phyloP scores from a whole-genome alignment of 2,113 vertebrate genomes.

The Paraplagusia blochii region DNA sequence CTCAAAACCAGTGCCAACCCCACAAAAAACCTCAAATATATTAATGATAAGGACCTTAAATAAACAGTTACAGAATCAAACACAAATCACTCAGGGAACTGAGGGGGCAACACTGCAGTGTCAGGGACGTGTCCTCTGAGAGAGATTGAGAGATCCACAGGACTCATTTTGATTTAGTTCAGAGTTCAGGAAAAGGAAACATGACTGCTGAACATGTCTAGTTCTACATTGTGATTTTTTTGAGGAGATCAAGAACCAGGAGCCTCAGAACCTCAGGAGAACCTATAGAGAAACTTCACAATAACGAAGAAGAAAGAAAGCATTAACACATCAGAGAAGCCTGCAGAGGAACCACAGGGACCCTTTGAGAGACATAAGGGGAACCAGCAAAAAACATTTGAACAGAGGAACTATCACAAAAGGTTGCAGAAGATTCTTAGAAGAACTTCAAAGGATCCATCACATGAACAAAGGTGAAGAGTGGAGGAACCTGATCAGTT shows the following conservation, averaged over 20 bases:
- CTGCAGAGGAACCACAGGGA: no score
- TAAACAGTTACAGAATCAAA: conserved; percentile 76
- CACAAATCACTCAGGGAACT: conserved; percentile 66
- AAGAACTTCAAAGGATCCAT: no score
- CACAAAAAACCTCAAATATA: conserved; percentile 82
- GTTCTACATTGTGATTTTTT: conserved; percentile 14
- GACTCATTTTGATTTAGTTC: conserved; percentile 48
- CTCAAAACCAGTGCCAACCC: conserved; percentile 80
- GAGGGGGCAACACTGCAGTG: conserved; percentile 29
- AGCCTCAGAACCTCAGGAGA: not conserved
- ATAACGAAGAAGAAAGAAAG: no score
- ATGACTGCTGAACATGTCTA: conserved; percentile 23
- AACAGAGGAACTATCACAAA: no score
- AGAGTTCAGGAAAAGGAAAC: conserved; percentile 34
- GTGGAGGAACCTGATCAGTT: no score
- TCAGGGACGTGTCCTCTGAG: conserved; percentile 44
- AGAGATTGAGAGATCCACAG: conserved; percentile 59
- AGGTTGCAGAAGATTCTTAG: no score
- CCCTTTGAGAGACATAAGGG: no score
- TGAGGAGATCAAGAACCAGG: not conserved
- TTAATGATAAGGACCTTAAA: conserved; percentile 84
- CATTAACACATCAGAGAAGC: no score
- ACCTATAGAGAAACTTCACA: no score
- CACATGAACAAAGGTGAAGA: no score
- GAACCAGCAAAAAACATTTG: no score